Base-by-base conservation (phyloP, 2,113 vertebrate genomes). In the Fulmarus glacialis region DNA sequence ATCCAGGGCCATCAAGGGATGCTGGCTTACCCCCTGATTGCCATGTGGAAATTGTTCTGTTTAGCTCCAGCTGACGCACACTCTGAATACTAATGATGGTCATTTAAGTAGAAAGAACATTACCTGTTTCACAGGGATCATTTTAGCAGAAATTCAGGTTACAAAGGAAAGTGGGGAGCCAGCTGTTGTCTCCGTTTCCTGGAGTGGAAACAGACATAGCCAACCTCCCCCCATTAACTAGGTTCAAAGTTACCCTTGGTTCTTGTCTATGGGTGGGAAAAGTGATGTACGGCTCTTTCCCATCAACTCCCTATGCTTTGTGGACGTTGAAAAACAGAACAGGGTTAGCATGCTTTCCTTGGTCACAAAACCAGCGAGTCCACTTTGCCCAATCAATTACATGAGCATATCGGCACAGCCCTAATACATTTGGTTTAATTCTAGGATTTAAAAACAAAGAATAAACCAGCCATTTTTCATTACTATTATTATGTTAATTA, bases 221-320 rank as follows among this genome's bases (percentile, higher is more conserved):
- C 48, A 43, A 4, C 12, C 13, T 53, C 3, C 24, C 20, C 16
- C 7, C 9, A n/a, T 16, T 58, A 42, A 17, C 9, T n/a, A n/a
- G 2, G 7, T 53, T 73, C 5, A 7, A 50, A 72, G 5, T 36
- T 70, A 62, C 7, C 1, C 13, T 81, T 1, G 1, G 4, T 62
- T 95, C 38, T 66, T 71, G 2, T 7, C 47, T 47, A 2, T 23
- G 15, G 8, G 19, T 40, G 5, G 22, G 34, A 90, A 93, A 81
- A 87, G 17, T 3, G 20, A 40, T 7, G 3, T 8, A 17, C 12
- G 53, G 22, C 22, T 63, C 15, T 55, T 74, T 75, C 12, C 19
- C 27, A 66, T 21, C 48, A 48, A 13, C 5, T 55, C 18, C 8
- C 36, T 66, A 6, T 53, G 17, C 4, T 77, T 85, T 26, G 27